Conservation (phyloP, 2,797 vertebrate genomes). For the Acanthiza pusilla region DNA sequence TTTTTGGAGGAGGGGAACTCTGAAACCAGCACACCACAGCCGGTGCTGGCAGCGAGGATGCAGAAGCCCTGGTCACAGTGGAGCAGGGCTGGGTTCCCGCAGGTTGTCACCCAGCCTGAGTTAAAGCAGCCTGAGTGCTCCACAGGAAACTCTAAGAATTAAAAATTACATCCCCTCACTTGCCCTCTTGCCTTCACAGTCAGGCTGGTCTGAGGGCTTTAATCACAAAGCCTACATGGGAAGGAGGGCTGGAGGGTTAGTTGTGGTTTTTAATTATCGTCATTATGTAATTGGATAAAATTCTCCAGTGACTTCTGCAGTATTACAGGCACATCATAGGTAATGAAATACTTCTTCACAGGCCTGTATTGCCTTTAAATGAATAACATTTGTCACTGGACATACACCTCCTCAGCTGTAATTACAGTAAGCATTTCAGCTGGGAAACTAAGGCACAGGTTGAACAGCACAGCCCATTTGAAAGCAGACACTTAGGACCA, state of each 20-base stretch:
- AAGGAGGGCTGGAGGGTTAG: neutral
- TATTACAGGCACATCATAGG: neutral
- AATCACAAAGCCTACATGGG: neutral
- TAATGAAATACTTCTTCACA: neutral
- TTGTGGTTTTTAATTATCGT: neutral
- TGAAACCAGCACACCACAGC: neutral
- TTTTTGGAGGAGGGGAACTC: neutral
- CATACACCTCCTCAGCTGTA: neutral
- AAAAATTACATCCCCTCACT: neutral
- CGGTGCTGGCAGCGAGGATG: neutral
- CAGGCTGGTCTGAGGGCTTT: neutral
- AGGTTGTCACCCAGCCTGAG: neutral
- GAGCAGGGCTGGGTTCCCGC: neutral
- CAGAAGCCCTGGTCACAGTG: accelerated
- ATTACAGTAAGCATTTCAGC: neutral
- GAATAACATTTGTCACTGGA: neutral
- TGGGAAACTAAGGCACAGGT: neutral
- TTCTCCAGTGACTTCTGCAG: neutral
- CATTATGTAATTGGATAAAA: neutral
- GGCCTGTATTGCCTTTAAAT: neutral
- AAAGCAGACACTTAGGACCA: accelerated
- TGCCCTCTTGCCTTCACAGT: neutral
- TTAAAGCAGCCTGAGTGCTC: conserved; percentile 6
- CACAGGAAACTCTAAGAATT: neutral
- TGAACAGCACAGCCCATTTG: neutral